Percentiles rank a stretch among this genome's conserved stretches.
Evolutionary conservation across 2,797 vertebrate species (phyloP).

Genomic region (Echeneis naucrates): DNA sequence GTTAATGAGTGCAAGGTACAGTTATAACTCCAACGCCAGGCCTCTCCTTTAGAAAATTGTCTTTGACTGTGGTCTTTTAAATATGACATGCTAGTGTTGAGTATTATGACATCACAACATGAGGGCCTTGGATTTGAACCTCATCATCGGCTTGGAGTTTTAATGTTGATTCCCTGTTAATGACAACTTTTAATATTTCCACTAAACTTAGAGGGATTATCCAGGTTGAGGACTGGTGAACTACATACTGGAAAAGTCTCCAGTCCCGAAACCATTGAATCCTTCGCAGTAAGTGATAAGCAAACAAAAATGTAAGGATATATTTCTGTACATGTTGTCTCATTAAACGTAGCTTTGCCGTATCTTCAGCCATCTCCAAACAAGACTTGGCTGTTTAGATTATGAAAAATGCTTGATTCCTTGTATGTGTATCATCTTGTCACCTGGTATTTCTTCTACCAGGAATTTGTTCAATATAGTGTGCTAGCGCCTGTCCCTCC

Average conservation of each 20-base stretch:
- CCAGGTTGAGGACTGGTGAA: not conserved
- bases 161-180: not conserved
- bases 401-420: conserved; percentile 1
- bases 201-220: not conserved
- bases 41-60: conserved; percentile 19
- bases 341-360: conserved; percentile 1
- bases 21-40: not conserved
- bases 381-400: not conserved
- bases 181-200: not conserved
- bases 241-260: conserved; percentile 17
- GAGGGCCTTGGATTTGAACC: not conserved
- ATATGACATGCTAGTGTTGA: no score
- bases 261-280: not conserved
- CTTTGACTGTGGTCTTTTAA: no score
- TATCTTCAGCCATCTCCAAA: not conserved
- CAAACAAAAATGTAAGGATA: conserved; percentile 11
- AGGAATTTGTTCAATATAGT: no score
- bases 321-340: conserved; percentile 4
- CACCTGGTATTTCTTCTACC: no score
- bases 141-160: not conserved
- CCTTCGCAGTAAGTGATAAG: not conserved
- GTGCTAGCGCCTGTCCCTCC: no score
- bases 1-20: not conserved
- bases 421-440: no score
- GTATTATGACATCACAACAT: not conserved